These are phyloP conservation scores for Pseudobourletiella spinata DNA, from an alignment of 1,140 invertebrate species.

Conservation along the genomic window DNA sequence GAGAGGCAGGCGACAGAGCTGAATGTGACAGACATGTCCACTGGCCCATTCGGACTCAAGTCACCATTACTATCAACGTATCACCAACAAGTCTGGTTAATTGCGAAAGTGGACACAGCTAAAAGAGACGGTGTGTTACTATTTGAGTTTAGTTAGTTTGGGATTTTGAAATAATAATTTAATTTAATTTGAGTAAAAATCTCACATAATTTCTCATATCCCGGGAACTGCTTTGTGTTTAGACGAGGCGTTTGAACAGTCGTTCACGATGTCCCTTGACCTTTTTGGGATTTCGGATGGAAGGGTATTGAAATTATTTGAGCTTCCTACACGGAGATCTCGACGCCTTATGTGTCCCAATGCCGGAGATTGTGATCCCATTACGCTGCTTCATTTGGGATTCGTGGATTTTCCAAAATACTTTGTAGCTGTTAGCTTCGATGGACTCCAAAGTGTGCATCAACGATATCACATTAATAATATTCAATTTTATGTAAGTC, in stretches of 20 bases:
- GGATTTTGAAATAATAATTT: neutral
- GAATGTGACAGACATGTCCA: constrained; percentile 58
- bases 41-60: constrained; percentile 76
- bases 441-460: constrained; percentile 73
- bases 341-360: constrained; percentile 66
- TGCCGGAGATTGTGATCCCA: constrained; percentile 66
- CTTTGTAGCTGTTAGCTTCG: constrained; percentile 71
- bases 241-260: constrained; percentile 77
- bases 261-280: constrained; percentile 48
- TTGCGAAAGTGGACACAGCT: constrained; percentile 71
- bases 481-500: constrained; percentile 78
- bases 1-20: constrained; percentile 50
- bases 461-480: constrained; percentile 72
- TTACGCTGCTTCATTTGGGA: constrained; percentile 81
- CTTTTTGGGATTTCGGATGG: constrained; percentile 25
- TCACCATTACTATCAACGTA: constrained; percentile 77
- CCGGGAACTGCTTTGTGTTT: constrained; percentile 1
- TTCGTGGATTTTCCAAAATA: constrained; percentile 81
- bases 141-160: neutral
- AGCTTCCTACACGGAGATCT: constrained; percentile 42
- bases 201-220: too few species aligned
- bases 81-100: constrained; percentile 86
- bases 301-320: constrained; percentile 23
- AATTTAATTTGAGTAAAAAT: neutral
- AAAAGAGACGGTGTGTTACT: constrained; percentile 65